Percentiles rank a stretch among this genome's conserved stretches.
Conservation (phyloP, 2,113 vertebrate species). For the Centrocercus urophasianus region DNA sequence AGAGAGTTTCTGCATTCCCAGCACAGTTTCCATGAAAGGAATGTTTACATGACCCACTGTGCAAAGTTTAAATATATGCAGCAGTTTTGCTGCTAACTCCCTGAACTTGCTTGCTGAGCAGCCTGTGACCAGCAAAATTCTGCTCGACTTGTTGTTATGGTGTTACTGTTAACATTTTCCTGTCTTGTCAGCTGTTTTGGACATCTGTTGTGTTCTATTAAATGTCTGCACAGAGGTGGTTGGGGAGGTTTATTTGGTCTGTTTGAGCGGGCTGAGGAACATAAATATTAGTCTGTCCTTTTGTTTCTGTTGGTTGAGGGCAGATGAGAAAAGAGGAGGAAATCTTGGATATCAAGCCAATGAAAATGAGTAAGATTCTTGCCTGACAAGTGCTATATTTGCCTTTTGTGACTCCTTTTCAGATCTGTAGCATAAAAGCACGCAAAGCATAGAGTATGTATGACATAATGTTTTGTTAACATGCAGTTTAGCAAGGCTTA, state of each 20-base stretch:
- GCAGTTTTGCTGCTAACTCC: constrained; percentile 79
- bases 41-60: constrained; percentile 79
- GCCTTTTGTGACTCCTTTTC: constrained; percentile 24
- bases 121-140: constrained; percentile 63
- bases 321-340: constrained; percentile 52
- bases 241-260: constrained; percentile 68
- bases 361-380: constrained; percentile 35
- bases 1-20: constrained; percentile 77
- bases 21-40: constrained; percentile 75
- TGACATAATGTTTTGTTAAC: constrained; percentile 45
- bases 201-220: constrained; percentile 72
- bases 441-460: not conserved
- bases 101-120: constrained; percentile 73
- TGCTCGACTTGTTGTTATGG: constrained; percentile 23
- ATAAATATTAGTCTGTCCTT: constrained; percentile 73
- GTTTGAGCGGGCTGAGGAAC: constrained; percentile 40
- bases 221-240: constrained; percentile 42
- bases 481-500: not conserved
- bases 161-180: constrained; percentile 63
- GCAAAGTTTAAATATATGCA: constrained; percentile 81
- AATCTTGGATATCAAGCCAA: constrained; percentile 53
- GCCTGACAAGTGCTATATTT: constrained; percentile 28
- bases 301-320: constrained; percentile 57
- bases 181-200: constrained; percentile 74
- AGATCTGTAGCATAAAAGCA: not conserved